Percentiles rank a stretch among this genome's conserved stretches.
Conservation (phyloP, 2,113 vertebrate genomes). For the Manacus vitellinus region DNA sequence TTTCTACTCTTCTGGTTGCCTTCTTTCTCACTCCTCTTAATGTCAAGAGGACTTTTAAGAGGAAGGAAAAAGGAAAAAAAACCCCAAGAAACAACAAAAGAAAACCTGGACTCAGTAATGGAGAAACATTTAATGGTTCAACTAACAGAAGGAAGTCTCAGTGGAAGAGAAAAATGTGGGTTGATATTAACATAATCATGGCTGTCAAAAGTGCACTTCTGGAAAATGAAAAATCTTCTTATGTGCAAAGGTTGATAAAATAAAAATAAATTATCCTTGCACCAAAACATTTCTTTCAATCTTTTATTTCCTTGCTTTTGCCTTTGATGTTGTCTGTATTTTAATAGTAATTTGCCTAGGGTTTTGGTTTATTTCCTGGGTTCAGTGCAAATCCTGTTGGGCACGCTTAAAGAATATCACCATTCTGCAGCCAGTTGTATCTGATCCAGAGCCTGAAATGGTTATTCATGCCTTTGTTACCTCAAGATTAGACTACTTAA, state of each 20-base stretch:
- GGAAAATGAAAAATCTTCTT: neutral
- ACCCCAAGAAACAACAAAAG: neutral
- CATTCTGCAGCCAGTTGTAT: constrained; percentile 44
- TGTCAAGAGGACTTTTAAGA: neutral
- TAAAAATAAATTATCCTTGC: neutral
- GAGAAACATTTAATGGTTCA: neutral
- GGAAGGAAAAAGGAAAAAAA: neutral
- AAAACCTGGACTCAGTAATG: neutral
- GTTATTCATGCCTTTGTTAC: constrained; percentile 55
- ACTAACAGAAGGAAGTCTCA: neutral
- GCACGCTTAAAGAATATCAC: constrained; percentile 35
- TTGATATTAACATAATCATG: neutral
- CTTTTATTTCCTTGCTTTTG: neutral
- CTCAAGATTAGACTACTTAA: constrained; percentile 31
- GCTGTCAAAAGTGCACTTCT: neutral
- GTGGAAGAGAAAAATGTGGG: neutral
- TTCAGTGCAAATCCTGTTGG: constrained; percentile 39
- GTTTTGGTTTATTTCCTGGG: constrained; percentile 45
- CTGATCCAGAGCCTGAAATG: constrained; percentile 57
- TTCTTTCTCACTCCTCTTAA: neutral
- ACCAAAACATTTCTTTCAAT: neutral
- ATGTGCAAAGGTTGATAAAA: neutral
- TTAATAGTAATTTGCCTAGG: constrained; percentile 22
- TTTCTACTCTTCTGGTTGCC: neutral
- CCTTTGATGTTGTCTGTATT: constrained; percentile 36